Evolutionary conservation across 2,113 vertebrate genomes (phyloP).

Genomic region (Carassius gibelio): DNA sequence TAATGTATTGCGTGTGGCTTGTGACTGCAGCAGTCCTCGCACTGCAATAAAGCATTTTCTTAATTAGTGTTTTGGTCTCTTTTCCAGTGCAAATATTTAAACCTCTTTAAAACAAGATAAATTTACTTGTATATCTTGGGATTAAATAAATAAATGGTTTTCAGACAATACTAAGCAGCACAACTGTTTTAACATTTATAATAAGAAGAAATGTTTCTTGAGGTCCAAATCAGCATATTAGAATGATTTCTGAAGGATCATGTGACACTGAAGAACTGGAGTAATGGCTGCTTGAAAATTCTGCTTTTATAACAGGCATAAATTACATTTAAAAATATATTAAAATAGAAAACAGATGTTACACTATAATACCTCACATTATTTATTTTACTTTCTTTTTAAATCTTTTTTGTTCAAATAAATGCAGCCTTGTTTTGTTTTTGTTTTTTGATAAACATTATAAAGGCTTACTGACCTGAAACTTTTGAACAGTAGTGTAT

Average conservation of each 20-base stretch:
- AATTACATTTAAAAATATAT: no score
- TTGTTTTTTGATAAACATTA: not conserved
- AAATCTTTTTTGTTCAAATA: not conserved
- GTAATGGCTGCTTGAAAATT: no score
- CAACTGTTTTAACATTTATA: not conserved
- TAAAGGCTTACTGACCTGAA: not conserved
- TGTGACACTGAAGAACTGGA: not conserved
- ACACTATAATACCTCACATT: no score
- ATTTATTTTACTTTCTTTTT: no score
- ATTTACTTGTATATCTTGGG: not conserved
- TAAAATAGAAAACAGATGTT: no score
- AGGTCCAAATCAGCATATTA: not conserved
- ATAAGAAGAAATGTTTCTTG: not conserved
- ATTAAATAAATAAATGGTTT: not conserved
- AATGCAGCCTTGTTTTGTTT: not conserved
- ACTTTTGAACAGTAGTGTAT: not conserved
- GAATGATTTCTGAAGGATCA: not conserved
- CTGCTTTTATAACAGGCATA: no score
- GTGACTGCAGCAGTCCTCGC: conserved; percentile 4
- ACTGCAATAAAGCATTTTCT: not conserved
- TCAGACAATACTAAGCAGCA: not conserved
- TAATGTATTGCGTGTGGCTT: conserved; percentile 33
- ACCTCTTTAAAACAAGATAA: not conserved
- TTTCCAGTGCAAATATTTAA: not conserved
- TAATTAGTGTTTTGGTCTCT: not conserved